Evolutionary conservation across 2,113 vertebrate genomes (phyloP), one percentile per base, ranked within the genome.

Genomic region (Calidris pygmaea): DNA sequence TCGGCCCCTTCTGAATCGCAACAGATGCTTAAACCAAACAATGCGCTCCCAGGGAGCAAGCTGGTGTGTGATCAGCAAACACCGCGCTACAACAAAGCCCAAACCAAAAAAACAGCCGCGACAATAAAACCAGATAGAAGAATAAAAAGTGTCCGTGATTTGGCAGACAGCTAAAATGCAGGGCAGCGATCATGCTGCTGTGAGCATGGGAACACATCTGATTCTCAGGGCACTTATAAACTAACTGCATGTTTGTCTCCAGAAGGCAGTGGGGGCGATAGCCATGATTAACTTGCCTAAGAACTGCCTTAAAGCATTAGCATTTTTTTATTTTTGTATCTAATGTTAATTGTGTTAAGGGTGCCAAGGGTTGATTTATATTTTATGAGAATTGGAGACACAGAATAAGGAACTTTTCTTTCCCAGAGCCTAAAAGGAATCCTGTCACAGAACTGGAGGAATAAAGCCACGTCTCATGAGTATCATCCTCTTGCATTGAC

Each of bases 1-100:
- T 91, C 65, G 5, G 34, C 79, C 43, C 76, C 66, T 83, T 91
- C 95, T 73, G 94, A 87, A 90, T 35, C 37, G 87, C 93, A 65
- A 56, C 90, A 97, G 95, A 96, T 92, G 90, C 93, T 75, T 58
- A 66, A 84, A 92, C 30, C 92, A 39, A 95, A 95, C 90, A 95
- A 66, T 93, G 63, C 2, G 29, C 79, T 86, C 68, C 43, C 81
- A 81, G 90, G 59, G 90, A 85, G 91, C 85, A 65, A 78, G 91
- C 93, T 95, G 93, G 7, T 63, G 88, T 43, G 60, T 27, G 79
- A 89, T 84, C 73, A 43, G 95, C 68, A 29, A 76, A 78, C 87
- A 48, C 4, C 4, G 73, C 4, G 3, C 60, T 17, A 43, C 78
- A 55, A 15, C 72, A 70, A 45, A 96, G 66, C 62, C 76, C 58